Evolutionary conservation across 2,888 invertebrate species (phyloP).

Genomic region (Opisthograptis luteolata): DNA sequence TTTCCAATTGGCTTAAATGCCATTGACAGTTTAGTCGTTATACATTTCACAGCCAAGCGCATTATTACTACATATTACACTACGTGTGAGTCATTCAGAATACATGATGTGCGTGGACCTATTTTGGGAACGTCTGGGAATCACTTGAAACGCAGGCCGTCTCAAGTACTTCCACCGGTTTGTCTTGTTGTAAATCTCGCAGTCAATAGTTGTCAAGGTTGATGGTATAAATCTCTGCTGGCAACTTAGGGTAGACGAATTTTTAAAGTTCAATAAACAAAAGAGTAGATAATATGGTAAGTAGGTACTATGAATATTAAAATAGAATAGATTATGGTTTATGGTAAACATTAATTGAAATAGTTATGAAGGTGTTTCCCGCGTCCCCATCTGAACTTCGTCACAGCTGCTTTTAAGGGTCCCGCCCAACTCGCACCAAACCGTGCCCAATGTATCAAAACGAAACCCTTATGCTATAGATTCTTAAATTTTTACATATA

Average conservation of each 20-base stretch:
- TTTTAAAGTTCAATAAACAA: slow-evolving; percentile 5
- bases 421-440: too few species aligned
- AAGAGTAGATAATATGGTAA: background rate
- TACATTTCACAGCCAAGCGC: slow-evolving; percentile 39
- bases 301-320: too few species aligned
- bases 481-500: too few species aligned
- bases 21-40: too few species aligned
- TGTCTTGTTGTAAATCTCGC: slow-evolving; percentile 54
- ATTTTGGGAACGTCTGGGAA: slow-evolving; percentile 76
- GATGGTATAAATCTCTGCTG: background rate
- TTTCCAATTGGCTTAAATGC: slow-evolving; percentile 27
- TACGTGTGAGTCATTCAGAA: slow-evolving; percentile 62
- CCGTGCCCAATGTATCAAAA: too few species aligned
- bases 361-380: too few species aligned
- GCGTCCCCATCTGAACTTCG: too few species aligned
- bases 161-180: slow-evolving; percentile 51
- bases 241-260: background rate
- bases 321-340: background rate
- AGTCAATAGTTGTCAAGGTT: slow-evolving; percentile 36
- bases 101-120: slow-evolving; percentile 57
- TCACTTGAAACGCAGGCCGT: slow-evolving; percentile 61
- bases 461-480: too few species aligned
- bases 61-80: too few species aligned
- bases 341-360: background rate
- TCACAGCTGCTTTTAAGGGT: slow-evolving; percentile 1